Evolutionary conservation across 2,888 invertebrate genomes (phyloP), one percentile per base, ranked within the genome.

Genomic region (Priocnemis perturbator): DNA sequence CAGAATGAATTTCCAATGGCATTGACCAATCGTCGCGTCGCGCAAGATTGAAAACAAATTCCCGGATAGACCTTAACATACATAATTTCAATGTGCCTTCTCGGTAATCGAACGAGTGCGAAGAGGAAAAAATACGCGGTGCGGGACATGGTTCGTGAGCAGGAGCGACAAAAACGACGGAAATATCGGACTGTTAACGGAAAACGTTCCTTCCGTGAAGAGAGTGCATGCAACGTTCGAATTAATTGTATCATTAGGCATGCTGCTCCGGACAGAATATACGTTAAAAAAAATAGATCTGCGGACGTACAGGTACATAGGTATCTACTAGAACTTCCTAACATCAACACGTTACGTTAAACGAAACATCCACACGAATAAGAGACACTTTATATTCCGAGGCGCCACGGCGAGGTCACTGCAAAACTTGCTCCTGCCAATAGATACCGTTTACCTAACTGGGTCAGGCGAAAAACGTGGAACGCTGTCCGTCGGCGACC

Each of bases 31-130:
- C 47, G 20, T 15, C n/a, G 7, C 20, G 47, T 61, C 71, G 44
- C 64, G 20, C 64, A 69, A 53, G 64, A 57, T 66, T 44, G 59
- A 55, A 50, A 64, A 71, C 52, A 47, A 62, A 66, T 61, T 68
- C 57, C 26, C 69, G 61, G 21, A 68, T 21, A 71, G 64, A 60
- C 55, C 50, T 74, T 70, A 72, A 74, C 67, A 62, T 66, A 74
- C 67, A 62, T 66, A 64, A 79, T 69, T 73, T 63, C 56, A 37
- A 45, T 59, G 62, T 64, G 53, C 69, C 52, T 37, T 20, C 45
- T 3, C 30, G n/a, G 26, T 26, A 56, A 3, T 55, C 7, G 47
- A 37, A 2, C 14, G 14, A 19, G 15, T 11, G 17, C 21, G 30
- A 1, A 15, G 9, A 59, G 21, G 17, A 48, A 37, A 48, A 47